phyloP scores from a whole-genome alignment of 2,888 invertebrate genomes.

The Operophtera brumata region DNA sequence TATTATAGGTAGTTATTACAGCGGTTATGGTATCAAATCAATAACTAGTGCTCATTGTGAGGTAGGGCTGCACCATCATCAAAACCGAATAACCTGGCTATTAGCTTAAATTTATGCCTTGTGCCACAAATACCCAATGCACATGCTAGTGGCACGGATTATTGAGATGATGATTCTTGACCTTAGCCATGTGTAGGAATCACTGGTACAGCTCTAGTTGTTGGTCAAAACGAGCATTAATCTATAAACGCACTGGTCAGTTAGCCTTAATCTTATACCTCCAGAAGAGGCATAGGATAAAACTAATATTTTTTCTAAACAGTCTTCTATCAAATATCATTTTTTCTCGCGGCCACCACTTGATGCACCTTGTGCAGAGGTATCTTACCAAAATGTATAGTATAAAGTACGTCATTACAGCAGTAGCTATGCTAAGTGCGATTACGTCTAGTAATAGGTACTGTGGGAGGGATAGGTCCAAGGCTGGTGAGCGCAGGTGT shows the following conservation, averaged over 20 bases:
- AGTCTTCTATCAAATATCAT: constrained; percentile 62
- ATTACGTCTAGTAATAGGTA: constrained; percentile 67
- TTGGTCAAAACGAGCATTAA: constrained; percentile 14
- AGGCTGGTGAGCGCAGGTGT: constrained; percentile 74
- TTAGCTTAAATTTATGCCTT: too few relatives aligned
- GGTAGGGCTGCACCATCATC: too few relatives aligned
- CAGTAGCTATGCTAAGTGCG: constrained; percentile 54
- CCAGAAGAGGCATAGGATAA: constrained; percentile 65
- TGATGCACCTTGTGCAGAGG: constrained; percentile 65
- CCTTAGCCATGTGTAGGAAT: background rate
- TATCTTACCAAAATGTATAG: constrained; percentile 65
- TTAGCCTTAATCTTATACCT: constrained; percentile 67
- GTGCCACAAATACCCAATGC: too few relatives aligned
- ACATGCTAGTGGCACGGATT: too few relatives aligned
- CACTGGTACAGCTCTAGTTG: background rate
- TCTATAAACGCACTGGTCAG: constrained; percentile 42
- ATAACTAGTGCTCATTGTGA: too few relatives aligned
- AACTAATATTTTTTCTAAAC: constrained; percentile 59
- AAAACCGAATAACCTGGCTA: too few relatives aligned
- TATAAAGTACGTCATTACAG: constrained; percentile 55
- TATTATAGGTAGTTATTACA: too few relatives aligned
- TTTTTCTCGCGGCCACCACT: constrained; percentile 68
- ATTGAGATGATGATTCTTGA: too few relatives aligned
- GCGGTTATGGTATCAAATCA: too few relatives aligned
- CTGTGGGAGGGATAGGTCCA: constrained; percentile 72